Conservation (phyloP, 35 echinoderm and acorn worm genomes). For the Ophioderma brevispina region DNA sequence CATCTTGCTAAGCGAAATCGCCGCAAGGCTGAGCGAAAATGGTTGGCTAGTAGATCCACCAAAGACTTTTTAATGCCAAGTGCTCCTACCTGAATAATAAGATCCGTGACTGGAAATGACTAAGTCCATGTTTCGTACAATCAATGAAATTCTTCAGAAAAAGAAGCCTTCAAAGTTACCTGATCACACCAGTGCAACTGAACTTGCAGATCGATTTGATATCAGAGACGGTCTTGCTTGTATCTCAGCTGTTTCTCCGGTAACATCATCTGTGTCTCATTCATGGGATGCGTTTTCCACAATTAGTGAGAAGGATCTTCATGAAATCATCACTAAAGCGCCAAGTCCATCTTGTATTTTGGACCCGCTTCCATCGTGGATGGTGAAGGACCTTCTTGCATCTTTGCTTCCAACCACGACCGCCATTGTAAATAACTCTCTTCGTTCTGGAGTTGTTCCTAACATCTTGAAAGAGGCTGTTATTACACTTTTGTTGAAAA, state of each 20-base stretch:
- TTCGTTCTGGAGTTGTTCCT: not conserved
- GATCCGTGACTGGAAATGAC: too few relatives aligned
- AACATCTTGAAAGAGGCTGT: conserved; percentile 1
- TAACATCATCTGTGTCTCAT: not conserved
- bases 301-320: conserved; percentile 9
- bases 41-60: not conserved
- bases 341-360: conserved; percentile 45
- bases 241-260: not conserved
- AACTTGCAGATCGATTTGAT: conserved; percentile 33
- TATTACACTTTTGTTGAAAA: conserved; percentile 29
- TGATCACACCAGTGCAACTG: conserved; percentile 11
- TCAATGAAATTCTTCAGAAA: conserved; percentile 31
- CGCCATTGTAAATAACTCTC: not conserved
- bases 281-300: not conserved
- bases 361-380: conserved; percentile 55
- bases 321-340: conserved; percentile 2
- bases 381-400: conserved; percentile 12
- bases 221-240: not conserved
- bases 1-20: conserved; percentile 12
- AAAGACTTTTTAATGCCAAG: not conserved
- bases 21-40: conserved; percentile 19
- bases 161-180: conserved; percentile 49
- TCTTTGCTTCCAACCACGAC: not conserved
- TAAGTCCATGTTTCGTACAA: too few relatives aligned
- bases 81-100: too few relatives aligned